A percentile compares a stretch with the other conserved stretches of the same genome.
phyloP scores from a whole-genome alignment of 2,888 invertebrate species.

The Drosophila suboccidentalis region DNA sequence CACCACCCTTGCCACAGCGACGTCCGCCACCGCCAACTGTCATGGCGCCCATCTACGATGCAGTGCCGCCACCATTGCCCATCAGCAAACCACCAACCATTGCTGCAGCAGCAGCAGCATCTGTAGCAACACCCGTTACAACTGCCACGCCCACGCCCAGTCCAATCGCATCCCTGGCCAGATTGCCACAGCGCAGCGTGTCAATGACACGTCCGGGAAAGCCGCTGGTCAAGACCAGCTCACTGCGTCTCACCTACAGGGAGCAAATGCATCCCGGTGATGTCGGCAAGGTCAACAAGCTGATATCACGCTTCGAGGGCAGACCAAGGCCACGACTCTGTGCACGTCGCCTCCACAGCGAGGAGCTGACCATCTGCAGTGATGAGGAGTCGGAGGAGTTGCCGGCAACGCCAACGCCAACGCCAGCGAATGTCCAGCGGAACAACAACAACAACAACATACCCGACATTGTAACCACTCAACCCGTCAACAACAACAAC shows the following conservation, averaged over 20 bases:
- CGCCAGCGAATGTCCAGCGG: constrained; percentile 46
- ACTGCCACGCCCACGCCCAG: constrained; percentile 42
- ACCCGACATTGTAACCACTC: constrained; percentile 58
- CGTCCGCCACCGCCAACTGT: constrained; percentile 53
- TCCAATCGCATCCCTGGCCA: not conserved
- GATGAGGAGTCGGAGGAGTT: constrained; percentile 48
- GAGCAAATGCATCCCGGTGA: constrained; percentile 83
- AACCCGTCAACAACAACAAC: constrained; percentile 33
- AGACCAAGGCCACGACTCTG: constrained; percentile 63
- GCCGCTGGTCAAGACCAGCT: constrained; percentile 84
- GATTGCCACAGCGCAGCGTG: constrained; percentile 71
- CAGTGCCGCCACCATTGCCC: constrained; percentile 66
- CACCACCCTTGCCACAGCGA: constrained; percentile 75
- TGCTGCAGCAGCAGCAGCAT: not conserved
- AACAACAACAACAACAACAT: constrained; percentile 29
- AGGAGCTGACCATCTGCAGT: constrained; percentile 65
- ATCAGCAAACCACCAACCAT: constrained; percentile 62
- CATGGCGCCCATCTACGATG: constrained; percentile 56
- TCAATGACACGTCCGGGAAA: constrained; percentile 76
- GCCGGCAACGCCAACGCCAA: constrained; percentile 42
- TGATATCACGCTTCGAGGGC: constrained; percentile 83
- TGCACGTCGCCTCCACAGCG: constrained; percentile 57
- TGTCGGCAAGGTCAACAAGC: constrained; percentile 84
- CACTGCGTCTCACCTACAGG: constrained; percentile 81
- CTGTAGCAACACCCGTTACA: not conserved